Percentiles rank a stretch among this genome's conserved stretches.
These are phyloP conservation scores for Lordiphosa andalusiaca DNA, from an alignment of 2,888 invertebrate genomes.

Conservation along the genomic window DNA sequence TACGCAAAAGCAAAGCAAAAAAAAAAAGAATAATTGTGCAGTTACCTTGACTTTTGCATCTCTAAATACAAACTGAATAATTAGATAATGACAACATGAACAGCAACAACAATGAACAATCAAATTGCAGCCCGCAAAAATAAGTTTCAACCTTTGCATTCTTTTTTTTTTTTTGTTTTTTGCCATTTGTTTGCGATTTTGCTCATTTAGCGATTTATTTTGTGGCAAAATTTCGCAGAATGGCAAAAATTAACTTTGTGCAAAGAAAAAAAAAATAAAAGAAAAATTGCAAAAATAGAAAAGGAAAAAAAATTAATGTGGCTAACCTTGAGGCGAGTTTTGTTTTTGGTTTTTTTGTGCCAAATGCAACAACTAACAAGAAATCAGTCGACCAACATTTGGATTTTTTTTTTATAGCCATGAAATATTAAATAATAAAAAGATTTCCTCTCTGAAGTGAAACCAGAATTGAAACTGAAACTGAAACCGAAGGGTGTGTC, in stretches of 20 bases:
- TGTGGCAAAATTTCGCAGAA: constrained; percentile 46
- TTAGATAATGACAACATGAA: constrained; percentile 57
- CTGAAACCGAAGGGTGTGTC: constrained; percentile 7
- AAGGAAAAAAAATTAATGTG: constrained; percentile 28
- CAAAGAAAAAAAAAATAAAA: constrained; percentile 30
- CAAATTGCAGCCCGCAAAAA: constrained; percentile 29
- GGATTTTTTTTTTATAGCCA: constrained; percentile 4
- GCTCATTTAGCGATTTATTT: constrained; percentile 36
- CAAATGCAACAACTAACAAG: constrained; percentile 49
- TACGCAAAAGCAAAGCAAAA: no score
- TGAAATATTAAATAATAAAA: constrained; percentile 3
- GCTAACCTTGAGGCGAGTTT: constrained; percentile 51
- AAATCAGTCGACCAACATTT: constrained; percentile 12
- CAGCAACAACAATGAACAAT: constrained; percentile 31
- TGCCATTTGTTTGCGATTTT: constrained; percentile 12
- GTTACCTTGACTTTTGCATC: constrained; percentile 69
- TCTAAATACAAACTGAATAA: constrained; percentile 41
- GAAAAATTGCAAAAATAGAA: constrained; percentile 9
- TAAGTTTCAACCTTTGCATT: constrained; percentile 50
- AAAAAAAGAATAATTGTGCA: constrained; percentile 65
- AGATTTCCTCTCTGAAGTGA: constrained; percentile 8
- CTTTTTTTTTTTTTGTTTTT: constrained; percentile 28
- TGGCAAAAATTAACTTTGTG: constrained; percentile 34
- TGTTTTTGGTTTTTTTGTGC: constrained; percentile 21
- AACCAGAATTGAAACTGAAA: constrained; percentile 5